phyloP scores from a whole-genome alignment of 2,797 vertebrate genomes.

The Pagetopsis macropterus region DNA sequence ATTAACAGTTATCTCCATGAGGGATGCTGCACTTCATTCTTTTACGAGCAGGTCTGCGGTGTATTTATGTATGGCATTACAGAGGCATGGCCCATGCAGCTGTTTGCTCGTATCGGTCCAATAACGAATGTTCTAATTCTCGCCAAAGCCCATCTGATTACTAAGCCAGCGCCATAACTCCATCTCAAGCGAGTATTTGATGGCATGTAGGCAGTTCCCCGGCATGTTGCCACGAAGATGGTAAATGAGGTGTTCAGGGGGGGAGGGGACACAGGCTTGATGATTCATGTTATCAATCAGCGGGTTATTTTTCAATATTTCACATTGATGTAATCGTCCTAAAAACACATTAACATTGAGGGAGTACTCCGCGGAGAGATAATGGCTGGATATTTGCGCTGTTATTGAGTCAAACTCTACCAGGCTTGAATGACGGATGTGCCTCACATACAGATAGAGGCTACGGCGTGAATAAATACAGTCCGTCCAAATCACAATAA shows the following conservation, averaged over 20 bases:
- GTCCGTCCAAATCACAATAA: slow-evolving; percentile 68
- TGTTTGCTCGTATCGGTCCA: slow-evolving; percentile 43
- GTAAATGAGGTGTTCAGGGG: slow-evolving; percentile 74
- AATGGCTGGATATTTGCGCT: slow-evolving; percentile 75
- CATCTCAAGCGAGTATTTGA: slow-evolving; percentile 51
- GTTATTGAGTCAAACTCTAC: slow-evolving; percentile 71
- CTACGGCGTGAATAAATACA: slow-evolving; percentile 61
- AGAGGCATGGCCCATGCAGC: slow-evolving; percentile 27
- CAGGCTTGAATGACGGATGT: slow-evolving; percentile 80
- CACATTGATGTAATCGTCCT: slow-evolving; percentile 81
- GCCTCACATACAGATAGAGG: slow-evolving; percentile 53
- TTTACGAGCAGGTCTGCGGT: slow-evolving; percentile 40
- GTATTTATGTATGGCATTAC: slow-evolving; percentile 55
- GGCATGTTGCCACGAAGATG: slow-evolving; percentile 53
- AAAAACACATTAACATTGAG: slow-evolving; percentile 84
- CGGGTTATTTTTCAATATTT: slow-evolving; percentile 80
- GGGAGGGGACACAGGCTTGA: slow-evolving; percentile 55
- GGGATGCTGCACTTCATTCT: slow-evolving; percentile 48
- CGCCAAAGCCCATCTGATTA: slow-evolving; percentile 39
- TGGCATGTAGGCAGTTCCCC: slow-evolving; percentile 42
- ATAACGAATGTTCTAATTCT: slow-evolving; percentile 62
- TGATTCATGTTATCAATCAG: slow-evolving; percentile 82
- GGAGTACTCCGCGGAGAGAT: slow-evolving; percentile 68
- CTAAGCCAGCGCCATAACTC: slow-evolving; percentile 15
- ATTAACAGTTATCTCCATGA: slow-evolving; percentile 59